Evolutionary conservation across 1,140 invertebrate genomes (phyloP), one percentile per base, ranked within the genome.

Genomic region (Varroa destructor): DNA sequence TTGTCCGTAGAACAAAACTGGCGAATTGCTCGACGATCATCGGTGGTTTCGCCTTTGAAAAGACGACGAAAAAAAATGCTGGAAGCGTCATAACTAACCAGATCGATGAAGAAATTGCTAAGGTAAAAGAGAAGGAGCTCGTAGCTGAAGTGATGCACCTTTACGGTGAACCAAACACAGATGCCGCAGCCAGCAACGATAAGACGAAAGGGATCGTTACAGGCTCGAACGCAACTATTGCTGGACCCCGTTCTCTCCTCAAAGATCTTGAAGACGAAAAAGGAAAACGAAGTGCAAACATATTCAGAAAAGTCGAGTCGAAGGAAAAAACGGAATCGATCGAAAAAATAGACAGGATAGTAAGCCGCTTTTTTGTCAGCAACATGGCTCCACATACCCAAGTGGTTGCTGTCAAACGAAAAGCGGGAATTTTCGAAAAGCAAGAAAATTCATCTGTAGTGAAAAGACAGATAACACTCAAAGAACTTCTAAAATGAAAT

Each of bases 291-390:
- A 43, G 40, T n/a, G 12, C 61, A 46, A 67, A 67, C 37, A 40
- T 67, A 3, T 67, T 67, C 61, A 67, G 40, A 40, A 40, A 46
- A 25, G 46, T 43, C 14, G 61, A 36, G 12, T 5, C 61, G 12
- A 40, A 1, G 3, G 61, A 67, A 37, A 67, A n/a, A 37, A 67
- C 14, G 37, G 40, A 67, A 40, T 37, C 61, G 61, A 67, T 37
- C 12, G 61, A 12, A 37, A 67, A 67, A 40, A 67, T 67, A 2
- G 61, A 67, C 61, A 67, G 8, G 8, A 67, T 67, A 1, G 61
- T 67, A 2, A 67, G 61, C 61, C 61, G 61, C 12, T 67, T 67
- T 46, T 67, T 67, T 46, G 61, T 67, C 37, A 67, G 61, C 37
- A 67, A 67, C 46, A 46, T 67, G 12, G 61, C 40, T n/a, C 61